phyloP scores from a whole-genome alignment of 2,888 invertebrate genomes.

The Schrankia costaestrigalis region DNA sequence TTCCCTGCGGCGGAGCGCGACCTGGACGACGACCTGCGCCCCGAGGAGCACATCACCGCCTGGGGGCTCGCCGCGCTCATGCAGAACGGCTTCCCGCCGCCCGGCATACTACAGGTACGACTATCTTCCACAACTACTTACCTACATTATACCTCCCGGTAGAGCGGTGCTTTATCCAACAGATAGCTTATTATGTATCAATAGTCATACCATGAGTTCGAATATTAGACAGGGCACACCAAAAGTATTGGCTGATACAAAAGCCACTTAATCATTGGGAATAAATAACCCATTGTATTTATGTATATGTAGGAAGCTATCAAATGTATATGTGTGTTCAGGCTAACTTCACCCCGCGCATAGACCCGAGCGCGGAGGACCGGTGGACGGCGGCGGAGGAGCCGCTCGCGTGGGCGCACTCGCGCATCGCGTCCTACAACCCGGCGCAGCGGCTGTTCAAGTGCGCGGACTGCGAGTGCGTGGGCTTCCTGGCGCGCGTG shows the following conservation, averaged over 20 bases:
- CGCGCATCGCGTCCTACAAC: conserved; percentile 90
- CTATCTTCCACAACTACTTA: too few relatives aligned
- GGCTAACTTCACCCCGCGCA: conserved; percentile 79
- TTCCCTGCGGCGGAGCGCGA: conserved; percentile 76
- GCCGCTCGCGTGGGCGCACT: conserved; percentile 86
- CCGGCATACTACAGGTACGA: conserved; percentile 80
- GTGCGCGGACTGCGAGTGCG: conserved; percentile 88
- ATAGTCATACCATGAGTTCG: too few relatives aligned
- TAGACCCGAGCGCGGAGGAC: conserved; percentile 73
- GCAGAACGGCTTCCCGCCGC: conserved; percentile 86
- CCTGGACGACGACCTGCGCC: conserved; percentile 79
- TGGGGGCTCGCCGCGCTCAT: conserved; percentile 88
- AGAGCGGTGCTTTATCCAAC: too few relatives aligned
- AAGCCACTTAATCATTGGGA: too few relatives aligned
- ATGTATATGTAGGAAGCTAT: too few relatives aligned
- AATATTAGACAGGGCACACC: too few relatives aligned
- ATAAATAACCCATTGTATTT: too few relatives aligned
- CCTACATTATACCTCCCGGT: too few relatives aligned
- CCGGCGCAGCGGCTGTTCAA: conserved; percentile 87
- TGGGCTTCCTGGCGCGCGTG: conserved; percentile 86
- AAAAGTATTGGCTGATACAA: too few relatives aligned
- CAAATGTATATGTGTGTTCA: too few relatives aligned
- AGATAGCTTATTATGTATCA: too few relatives aligned
- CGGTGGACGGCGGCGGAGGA: conserved; percentile 87
- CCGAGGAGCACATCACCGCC: conserved; percentile 87